Conservation (phyloP, 1,140 invertebrate species). For the Mizuhopecten yessoensis region DNA sequence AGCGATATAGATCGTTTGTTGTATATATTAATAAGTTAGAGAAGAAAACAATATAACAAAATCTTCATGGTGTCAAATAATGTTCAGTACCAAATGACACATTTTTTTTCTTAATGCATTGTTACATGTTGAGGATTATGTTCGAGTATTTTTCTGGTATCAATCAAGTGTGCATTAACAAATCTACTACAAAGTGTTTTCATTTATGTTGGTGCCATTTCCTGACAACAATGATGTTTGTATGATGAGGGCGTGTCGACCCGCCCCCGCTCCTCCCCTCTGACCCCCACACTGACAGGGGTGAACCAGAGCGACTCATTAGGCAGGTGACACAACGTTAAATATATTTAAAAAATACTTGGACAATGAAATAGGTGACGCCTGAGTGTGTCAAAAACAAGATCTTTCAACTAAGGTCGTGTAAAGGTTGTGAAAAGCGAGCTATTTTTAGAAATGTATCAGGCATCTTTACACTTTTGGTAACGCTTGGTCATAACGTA, state of each 20-base stretch:
- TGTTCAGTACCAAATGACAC: too few species aligned
- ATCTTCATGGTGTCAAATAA: too few species aligned
- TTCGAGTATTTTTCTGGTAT: background rate
- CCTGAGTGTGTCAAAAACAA: background rate
- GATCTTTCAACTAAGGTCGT: background rate
- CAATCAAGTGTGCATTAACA: background rate
- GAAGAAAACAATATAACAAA: too few species aligned
- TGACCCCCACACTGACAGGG: background rate
- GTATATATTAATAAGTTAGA: too few species aligned
- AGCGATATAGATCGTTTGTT: too few species aligned
- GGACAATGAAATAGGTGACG: background rate
- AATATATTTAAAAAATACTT: background rate
- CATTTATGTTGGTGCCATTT: background rate
- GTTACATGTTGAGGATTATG: too few species aligned
- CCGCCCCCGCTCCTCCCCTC: background rate
- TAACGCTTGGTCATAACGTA: background rate
- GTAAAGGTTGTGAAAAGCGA: background rate
- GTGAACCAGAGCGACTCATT: background rate
- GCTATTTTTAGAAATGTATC: background rate
- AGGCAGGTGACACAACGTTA: background rate
- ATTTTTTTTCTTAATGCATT: too few species aligned
- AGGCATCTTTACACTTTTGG: background rate
- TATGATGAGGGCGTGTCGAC: constrained; percentile 4
- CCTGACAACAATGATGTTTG: background rate
- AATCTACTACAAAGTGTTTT: background rate